phyloP scores from a whole-genome alignment of 2,797 vertebrate species.

The Poecilia picta region DNA sequence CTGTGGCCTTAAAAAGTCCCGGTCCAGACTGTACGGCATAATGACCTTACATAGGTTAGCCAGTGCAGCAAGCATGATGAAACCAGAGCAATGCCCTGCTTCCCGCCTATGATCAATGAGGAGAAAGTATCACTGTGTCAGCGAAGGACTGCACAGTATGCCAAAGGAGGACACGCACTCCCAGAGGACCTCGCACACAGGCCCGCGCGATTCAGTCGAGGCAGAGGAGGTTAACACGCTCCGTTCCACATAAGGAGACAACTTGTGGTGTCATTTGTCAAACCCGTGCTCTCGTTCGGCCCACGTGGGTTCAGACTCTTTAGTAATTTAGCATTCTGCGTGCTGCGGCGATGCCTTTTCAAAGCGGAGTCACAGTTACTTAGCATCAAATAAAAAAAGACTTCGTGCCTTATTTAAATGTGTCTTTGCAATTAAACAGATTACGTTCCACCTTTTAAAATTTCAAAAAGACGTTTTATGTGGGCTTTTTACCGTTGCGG shows the following conservation, averaged over 20 bases:
- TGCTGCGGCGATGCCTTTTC: constrained; percentile 27
- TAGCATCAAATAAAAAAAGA: constrained; percentile 39
- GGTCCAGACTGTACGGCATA: constrained; percentile 57
- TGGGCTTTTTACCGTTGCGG: constrained; percentile 42
- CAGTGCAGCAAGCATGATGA: constrained; percentile 73
- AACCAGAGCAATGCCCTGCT: constrained; percentile 76
- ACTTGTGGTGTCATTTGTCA: constrained; percentile 69
- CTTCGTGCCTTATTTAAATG: constrained; percentile 35
- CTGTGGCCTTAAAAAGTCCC: constrained; percentile 45
- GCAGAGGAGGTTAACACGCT: constrained; percentile 68
- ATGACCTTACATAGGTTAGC: constrained; percentile 69
- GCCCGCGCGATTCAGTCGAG: constrained; percentile 47
- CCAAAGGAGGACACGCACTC: constrained; percentile 65
- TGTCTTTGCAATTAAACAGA: constrained; percentile 51
- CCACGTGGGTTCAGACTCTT: constrained; percentile 18
- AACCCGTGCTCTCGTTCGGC: constrained; percentile 46
- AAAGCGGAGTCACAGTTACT: constrained; percentile 15
- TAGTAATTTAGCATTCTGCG: constrained; percentile 37
- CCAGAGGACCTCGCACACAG: constrained; percentile 54
- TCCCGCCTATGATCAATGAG: constrained; percentile 76
- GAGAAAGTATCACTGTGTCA: constrained; percentile 73
- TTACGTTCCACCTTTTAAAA: constrained; percentile 52
- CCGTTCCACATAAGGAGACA: constrained; percentile 64
- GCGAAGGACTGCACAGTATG: constrained; percentile 69
- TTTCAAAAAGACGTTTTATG: constrained; percentile 18